Evolutionary conservation across 2,113 vertebrate genomes (phyloP).

Genomic region (Columbina picui): DNA sequence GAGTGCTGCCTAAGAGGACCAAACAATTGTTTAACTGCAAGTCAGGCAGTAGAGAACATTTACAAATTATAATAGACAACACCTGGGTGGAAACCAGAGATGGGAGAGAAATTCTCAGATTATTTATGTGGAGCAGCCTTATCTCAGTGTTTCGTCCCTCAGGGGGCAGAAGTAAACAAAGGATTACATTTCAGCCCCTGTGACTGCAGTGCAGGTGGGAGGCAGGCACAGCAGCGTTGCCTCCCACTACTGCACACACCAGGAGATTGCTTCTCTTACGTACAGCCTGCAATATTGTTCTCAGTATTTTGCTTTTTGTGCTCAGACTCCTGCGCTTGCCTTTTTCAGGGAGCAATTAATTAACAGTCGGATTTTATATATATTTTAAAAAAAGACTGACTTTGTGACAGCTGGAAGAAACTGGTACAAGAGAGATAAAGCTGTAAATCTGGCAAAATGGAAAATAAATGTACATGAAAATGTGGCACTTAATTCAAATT

Average conservation of each 20-base stretch:
- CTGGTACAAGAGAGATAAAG: neutral
- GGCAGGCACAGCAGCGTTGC: neutral
- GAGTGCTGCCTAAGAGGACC: neutral
- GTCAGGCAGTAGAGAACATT: neutral
- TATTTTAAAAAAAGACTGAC: neutral
- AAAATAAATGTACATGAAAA: neutral
- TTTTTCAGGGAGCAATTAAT: slow-evolving; percentile 2
- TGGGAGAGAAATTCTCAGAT: neutral
- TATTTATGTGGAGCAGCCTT: neutral
- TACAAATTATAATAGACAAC: neutral
- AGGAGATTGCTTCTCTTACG: neutral
- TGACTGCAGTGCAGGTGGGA: neutral
- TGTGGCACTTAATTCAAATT: neutral
- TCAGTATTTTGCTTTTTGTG: neutral
- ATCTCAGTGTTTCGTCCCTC: neutral
- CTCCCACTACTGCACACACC: neutral
- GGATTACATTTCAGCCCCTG: neutral
- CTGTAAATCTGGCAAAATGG: neutral
- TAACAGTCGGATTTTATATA: neutral
- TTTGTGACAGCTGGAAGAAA: slow-evolving; percentile 6
- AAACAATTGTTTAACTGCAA: neutral
- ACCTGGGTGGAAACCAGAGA: neutral
- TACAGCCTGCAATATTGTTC: neutral
- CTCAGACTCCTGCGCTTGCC: neutral
- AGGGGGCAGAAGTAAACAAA: neutral